Evolutionary conservation across 1,140 invertebrate species (phyloP).

Genomic region (Ceratina calcarata): DNA sequence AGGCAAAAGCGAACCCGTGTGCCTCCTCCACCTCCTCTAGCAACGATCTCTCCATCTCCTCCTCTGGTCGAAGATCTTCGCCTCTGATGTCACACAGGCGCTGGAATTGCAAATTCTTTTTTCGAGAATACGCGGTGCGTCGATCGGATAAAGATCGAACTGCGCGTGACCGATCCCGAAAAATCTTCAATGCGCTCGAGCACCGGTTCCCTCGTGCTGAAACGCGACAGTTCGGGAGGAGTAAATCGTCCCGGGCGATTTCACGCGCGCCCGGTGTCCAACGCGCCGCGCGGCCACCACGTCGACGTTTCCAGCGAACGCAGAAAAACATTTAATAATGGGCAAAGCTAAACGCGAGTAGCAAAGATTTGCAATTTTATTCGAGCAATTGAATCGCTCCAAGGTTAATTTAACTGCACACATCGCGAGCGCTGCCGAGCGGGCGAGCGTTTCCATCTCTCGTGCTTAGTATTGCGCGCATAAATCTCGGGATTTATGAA

Average conservation of each 20-base stretch:
- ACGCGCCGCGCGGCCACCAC: no score
- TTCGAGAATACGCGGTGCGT: background rate
- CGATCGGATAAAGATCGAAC: constrained; percentile 14
- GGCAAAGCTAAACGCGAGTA: constrained; percentile 13
- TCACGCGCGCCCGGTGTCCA: constrained; percentile 1
- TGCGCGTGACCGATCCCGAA: background rate
- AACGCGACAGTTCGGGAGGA: background rate
- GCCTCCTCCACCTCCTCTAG: constrained; percentile 68
- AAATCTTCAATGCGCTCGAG: background rate
- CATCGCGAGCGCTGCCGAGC: constrained; percentile 9
- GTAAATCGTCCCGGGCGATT: constrained; percentile 2
- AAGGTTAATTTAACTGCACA: constrained; percentile 51
- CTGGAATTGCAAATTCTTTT: constrained; percentile 35
- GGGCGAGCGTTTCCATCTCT: constrained; percentile 38
- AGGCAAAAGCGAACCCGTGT: constrained; percentile 77
- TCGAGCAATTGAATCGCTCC: constrained; percentile 41
- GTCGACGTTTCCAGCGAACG: background rate
- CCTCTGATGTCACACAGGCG: constrained; percentile 55
- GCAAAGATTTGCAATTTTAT: constrained; percentile 45
- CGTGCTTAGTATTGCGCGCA: constrained; percentile 34
- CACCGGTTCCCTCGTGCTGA: constrained; percentile 1
- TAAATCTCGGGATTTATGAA: constrained; percentile 63
- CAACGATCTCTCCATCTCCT: constrained; percentile 47
- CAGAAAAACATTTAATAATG: constrained; percentile 6
- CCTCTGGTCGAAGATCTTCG: constrained; percentile 50